Conservation (phyloP, 2,113 vertebrate species). For the Eidolon helvum region DNA sequence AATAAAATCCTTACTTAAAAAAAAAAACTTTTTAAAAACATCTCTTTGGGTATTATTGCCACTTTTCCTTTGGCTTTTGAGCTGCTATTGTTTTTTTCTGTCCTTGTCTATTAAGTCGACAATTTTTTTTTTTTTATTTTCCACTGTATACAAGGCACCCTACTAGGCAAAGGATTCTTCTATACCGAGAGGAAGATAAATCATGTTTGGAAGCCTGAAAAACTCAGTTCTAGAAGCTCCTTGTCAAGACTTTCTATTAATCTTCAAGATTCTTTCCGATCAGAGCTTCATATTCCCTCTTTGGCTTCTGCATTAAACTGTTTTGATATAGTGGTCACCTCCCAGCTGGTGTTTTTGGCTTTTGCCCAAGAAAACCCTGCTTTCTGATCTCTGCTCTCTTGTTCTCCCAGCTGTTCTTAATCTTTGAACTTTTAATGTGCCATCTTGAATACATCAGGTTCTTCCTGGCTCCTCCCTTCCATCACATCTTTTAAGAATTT, state of each 20-base stretch:
- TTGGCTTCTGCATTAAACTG: slow-evolving; percentile 51
- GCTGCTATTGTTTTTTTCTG: neutral
- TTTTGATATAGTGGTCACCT: slow-evolving; percentile 40
- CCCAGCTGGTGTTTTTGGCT: slow-evolving; percentile 69
- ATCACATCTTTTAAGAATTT: slow-evolving; percentile 42
- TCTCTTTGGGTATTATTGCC: neutral
- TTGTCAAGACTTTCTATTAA: slow-evolving; percentile 22
- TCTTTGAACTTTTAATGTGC: slow-evolving; percentile 62
- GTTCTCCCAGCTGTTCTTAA: slow-evolving; percentile 60
- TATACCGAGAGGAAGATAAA: neutral
- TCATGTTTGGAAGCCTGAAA: neutral
- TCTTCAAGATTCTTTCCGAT: slow-evolving; percentile 29
- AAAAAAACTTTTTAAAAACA: neutral
- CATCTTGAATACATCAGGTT: slow-evolving; percentile 52
- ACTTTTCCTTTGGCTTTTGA: neutral
- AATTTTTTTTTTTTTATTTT: neutral
- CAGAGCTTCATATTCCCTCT: neutral
- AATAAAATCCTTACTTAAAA: neutral
- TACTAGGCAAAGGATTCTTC: neutral
- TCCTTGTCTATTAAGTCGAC: neutral
- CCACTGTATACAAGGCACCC: neutral
- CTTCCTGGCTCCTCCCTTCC: neutral
- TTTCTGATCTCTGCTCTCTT: slow-evolving; percentile 30
- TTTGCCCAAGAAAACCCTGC: slow-evolving; percentile 56
- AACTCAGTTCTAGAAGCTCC: slow-evolving; percentile 12